Percentiles rank a stretch among this genome's conserved stretches.
phyloP scores from a whole-genome alignment of 2,113 vertebrate species.

The Planiliza haematocheilus region DNA sequence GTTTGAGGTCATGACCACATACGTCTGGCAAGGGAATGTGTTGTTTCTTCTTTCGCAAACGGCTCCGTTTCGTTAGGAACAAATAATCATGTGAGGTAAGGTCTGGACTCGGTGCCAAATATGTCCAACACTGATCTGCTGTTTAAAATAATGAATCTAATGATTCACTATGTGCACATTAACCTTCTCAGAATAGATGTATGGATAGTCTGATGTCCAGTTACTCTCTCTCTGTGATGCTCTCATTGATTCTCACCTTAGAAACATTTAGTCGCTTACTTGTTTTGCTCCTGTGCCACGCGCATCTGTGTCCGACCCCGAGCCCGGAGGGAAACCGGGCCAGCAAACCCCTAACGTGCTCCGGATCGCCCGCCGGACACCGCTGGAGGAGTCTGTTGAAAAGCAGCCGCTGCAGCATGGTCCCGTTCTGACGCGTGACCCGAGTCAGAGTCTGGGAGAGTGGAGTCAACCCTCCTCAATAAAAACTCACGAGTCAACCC shows the following conservation, averaged over 20 bases:
- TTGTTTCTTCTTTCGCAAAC: slow-evolving; percentile 10
- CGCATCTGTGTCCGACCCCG: slow-evolving; percentile 16
- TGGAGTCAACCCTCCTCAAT: slow-evolving; percentile 46
- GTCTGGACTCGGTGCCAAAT: not conserved
- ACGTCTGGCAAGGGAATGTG: slow-evolving; percentile 15
- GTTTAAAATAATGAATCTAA: not conserved
- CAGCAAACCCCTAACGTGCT: not conserved
- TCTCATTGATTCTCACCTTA: too few species aligned
- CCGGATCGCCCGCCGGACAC: slow-evolving; percentile 15
- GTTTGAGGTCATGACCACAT: slow-evolving; percentile 50
- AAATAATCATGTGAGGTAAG: slow-evolving; percentile 18
- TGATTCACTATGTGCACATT: not conserved
- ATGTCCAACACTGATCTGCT: not conserved
- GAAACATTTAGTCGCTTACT: slow-evolving; percentile 39
- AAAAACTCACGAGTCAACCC: slow-evolving; percentile 61
- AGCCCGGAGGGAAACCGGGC: not conserved
- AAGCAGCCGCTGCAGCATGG: slow-evolving; percentile 49
- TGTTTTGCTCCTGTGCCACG: slow-evolving; percentile 46
- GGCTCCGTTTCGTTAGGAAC: not conserved
- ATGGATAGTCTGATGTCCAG: too few species aligned
- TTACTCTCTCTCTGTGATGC: too few species aligned
- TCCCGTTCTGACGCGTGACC: slow-evolving; percentile 18
- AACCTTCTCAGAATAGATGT: too few species aligned
- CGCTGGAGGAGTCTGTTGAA: slow-evolving; percentile 34
- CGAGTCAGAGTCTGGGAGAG: not conserved